Conservation (phyloP, 1,140 invertebrate genomes). For the Drosophila aff. region DNA sequence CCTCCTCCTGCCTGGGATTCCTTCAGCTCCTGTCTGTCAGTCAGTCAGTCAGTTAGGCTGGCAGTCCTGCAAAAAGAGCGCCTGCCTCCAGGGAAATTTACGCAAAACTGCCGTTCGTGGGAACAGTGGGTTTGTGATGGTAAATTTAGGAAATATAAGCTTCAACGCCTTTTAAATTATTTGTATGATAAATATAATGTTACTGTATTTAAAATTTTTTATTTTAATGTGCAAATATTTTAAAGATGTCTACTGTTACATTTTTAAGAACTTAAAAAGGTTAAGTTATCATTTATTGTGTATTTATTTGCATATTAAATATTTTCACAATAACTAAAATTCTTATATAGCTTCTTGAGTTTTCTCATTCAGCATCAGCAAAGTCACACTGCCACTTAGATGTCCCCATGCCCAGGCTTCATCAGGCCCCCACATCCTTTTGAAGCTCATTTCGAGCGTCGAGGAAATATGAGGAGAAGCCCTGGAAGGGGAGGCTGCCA, state of each 20-base stretch:
- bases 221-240: neutral
- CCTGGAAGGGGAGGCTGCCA: slow-evolving; percentile 25
- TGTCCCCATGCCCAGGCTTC: slow-evolving; percentile 14
- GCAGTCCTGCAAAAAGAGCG: slow-evolving; percentile 32
- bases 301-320: neutral
- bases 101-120: slow-evolving; percentile 34
- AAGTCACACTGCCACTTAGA: slow-evolving; percentile 26
- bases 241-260: neutral
- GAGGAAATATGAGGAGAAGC: slow-evolving; percentile 37
- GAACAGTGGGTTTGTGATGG: slow-evolving; percentile 13
- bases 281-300: neutral
- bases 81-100: slow-evolving; percentile 74
- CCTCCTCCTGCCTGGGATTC: slow-evolving; percentile 3
- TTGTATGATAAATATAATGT: neutral
- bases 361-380: neutral
- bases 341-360: neutral
- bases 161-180: neutral
- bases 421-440: slow-evolving; percentile 49
- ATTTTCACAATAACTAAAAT: neutral
- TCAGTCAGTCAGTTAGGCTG: slow-evolving; percentile 17
- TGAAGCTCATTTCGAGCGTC: slow-evolving; percentile 61
- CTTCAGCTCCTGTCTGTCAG: slow-evolving; percentile 37
- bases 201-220: neutral
- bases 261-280: too few relatives aligned
- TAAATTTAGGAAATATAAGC: neutral